Evolutionary conservation across 2,888 invertebrate species (phyloP).

Genomic region (Tinea trinotella): DNA sequence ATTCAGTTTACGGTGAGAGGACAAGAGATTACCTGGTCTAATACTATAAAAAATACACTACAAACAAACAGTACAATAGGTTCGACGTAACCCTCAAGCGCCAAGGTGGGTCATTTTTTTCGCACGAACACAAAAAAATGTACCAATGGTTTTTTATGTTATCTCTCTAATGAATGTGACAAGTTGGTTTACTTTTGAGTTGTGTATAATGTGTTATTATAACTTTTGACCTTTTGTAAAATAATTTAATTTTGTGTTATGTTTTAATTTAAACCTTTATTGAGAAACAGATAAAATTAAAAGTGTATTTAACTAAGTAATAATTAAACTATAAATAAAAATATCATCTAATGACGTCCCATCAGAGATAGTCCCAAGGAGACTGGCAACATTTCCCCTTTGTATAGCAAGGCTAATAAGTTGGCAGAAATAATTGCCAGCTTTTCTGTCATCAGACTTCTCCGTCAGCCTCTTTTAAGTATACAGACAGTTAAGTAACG

Average conservation of each 20-base stretch:
- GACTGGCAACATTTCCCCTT: too few species aligned
- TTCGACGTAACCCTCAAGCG: constrained; percentile 37
- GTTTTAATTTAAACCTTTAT: neutral
- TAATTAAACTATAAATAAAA: too few species aligned
- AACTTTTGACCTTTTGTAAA: neutral
- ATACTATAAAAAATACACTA: constrained; percentile 52
- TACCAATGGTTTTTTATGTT: neutral
- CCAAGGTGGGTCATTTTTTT: constrained; percentile 31
- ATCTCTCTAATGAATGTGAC: neutral
- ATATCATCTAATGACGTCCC: too few species aligned
- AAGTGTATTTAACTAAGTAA: too few species aligned
- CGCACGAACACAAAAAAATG: neutral
- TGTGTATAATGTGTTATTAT: neutral
- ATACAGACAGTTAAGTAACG: too few species aligned
- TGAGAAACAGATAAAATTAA: too few species aligned
- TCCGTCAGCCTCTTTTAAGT: too few species aligned
- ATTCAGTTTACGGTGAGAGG: constrained; percentile 49
- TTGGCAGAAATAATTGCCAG: too few species aligned
- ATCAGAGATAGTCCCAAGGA: too few species aligned
- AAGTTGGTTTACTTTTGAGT: neutral
- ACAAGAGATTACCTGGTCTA: constrained; percentile 65
- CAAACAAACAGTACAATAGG: constrained; percentile 54
- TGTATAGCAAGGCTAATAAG: too few species aligned
- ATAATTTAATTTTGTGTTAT: neutral
- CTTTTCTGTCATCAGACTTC: too few species aligned